Evolutionary conservation across 2,888 invertebrate genomes (phyloP).

Genomic region (Acronicta psi): DNA sequence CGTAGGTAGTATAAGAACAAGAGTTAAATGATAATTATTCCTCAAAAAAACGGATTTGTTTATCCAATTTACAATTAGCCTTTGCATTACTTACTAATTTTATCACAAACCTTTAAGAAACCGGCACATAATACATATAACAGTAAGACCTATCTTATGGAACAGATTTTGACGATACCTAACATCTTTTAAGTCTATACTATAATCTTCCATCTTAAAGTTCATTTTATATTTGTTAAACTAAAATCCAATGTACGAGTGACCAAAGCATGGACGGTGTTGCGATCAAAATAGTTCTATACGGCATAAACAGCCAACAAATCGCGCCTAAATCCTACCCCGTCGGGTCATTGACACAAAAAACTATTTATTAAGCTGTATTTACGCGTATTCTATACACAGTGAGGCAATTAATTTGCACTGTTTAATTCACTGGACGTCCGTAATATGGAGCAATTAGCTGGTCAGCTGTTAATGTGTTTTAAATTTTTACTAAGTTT

Average conservation of each 20-base stretch:
- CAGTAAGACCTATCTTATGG: neutral
- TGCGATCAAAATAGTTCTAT: slow-evolving; percentile 50
- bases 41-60: neutral
- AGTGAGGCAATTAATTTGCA: slow-evolving; percentile 30
- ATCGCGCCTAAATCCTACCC: slow-evolving; percentile 45
- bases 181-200: neutral
- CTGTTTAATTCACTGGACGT: slow-evolving; percentile 9
- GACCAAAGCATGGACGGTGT: slow-evolving; percentile 17
- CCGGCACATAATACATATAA: neutral
- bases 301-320: slow-evolving; percentile 32
- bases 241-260: slow-evolving; percentile 19
- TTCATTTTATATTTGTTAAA: slow-evolving; percentile 16
- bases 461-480: neutral
- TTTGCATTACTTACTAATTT: neutral
- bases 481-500: neutral
- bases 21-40: neutral
- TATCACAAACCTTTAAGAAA: neutral
- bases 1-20: neutral
- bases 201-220: neutral
- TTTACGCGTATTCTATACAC: slow-evolving; percentile 22
- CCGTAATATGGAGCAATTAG: neutral
- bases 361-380: slow-evolving; percentile 31
- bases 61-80: neutral
- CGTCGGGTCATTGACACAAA: slow-evolving; percentile 55
- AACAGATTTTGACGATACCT: neutral